Percentiles rank a stretch among this genome's conserved stretches.
Conservation (phyloP, 2,888 invertebrate genomes). For the Cantharis nigra region DNA sequence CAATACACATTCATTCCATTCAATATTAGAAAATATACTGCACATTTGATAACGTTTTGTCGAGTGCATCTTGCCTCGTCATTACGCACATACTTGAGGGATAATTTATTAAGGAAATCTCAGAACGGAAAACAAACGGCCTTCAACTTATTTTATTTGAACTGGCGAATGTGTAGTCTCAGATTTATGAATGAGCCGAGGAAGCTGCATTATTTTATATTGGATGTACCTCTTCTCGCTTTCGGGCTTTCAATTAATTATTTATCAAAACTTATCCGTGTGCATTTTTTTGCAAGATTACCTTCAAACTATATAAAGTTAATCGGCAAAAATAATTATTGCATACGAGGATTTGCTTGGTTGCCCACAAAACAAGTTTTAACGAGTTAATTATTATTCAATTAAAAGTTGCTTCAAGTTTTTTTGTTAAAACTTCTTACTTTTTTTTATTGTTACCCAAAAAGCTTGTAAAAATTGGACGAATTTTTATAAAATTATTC, state of each 20-base stretch:
- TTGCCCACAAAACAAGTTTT: neutral
- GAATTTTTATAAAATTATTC: slow-evolving; percentile 8
- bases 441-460: neutral
- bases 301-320: neutral
- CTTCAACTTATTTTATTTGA: slow-evolving; percentile 14
- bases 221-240: neutral
- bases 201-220: neutral
- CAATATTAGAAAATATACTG: slow-evolving; percentile 30
- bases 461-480: neutral
- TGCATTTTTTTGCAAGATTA: neutral
- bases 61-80: slow-evolving; percentile 25
- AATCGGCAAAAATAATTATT: neutral
- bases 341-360: neutral
- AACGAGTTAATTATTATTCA: neutral
- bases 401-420: neutral
- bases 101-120: slow-evolving; percentile 14
- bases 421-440: neutral
- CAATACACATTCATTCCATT: slow-evolving; percentile 36
- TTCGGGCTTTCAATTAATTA: neutral
- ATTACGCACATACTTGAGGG: slow-evolving; percentile 1
- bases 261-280: too few relatives aligned
- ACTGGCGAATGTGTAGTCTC: neutral
- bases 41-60: slow-evolving; percentile 28
- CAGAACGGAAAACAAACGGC: slow-evolving; percentile 27
- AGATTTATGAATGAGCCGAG: neutral